These are phyloP conservation scores for Odontamblyopus lacepedii DNA, from an alignment of 2,797 vertebrate species.

Conservation along the genomic window DNA sequence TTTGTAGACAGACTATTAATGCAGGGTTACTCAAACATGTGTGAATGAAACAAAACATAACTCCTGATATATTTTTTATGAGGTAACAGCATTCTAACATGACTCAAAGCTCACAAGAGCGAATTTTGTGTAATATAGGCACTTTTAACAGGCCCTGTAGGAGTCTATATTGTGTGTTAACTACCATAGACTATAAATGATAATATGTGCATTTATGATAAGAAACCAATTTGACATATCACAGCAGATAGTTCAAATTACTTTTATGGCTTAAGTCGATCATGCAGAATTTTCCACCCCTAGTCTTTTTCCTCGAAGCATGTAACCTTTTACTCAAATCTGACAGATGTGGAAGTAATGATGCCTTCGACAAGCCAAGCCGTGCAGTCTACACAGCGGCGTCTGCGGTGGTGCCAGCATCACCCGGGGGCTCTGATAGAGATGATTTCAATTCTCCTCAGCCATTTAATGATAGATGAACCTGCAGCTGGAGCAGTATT, in stretches of 20 bases:
- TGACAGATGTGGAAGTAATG: conserved; percentile 73
- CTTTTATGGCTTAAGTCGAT: conserved; percentile 69
- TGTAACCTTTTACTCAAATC: conserved; percentile 72
- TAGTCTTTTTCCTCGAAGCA: conserved; percentile 44
- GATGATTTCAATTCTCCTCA: conserved; percentile 73
- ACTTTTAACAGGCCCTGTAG: conserved; percentile 51
- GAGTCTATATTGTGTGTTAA: conserved; percentile 36
- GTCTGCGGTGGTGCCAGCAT: conserved; percentile 48
- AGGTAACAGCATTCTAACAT: no score
- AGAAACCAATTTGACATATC: conserved; percentile 45
- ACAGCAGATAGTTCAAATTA: conserved; percentile 64
- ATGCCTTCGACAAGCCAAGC: conserved; percentile 61
- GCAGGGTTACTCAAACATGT: no score
- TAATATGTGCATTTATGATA: conserved; percentile 30
- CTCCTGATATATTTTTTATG: no score
- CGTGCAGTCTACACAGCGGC: conserved; percentile 45
- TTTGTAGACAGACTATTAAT: no score
- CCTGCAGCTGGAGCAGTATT: conserved; percentile 68
- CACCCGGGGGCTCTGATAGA: conserved; percentile 68
- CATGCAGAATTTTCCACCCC: conserved; percentile 58
- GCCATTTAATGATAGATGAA: conserved; percentile 76
- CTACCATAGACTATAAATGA: conserved; percentile 38
- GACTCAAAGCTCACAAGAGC: no score
- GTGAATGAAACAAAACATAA: no score
- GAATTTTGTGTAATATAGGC: no score